Evolutionary conservation across 1,140 invertebrate species (phyloP), one percentile per base, ranked within the genome.

Genomic region (Heliconius nattereri): DNA sequence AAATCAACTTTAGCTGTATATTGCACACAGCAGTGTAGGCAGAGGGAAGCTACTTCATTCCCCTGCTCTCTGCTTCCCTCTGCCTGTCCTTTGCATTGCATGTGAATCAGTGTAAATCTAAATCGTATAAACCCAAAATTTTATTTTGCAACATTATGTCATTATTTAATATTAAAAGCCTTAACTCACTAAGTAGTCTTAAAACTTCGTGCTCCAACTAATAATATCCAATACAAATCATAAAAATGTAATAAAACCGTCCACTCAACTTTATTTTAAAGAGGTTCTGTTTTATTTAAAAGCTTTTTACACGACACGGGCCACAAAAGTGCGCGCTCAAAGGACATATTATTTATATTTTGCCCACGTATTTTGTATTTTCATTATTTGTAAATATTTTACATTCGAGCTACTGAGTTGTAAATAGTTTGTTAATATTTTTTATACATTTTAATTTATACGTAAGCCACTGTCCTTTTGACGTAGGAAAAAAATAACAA

Each of bases 301-400:
- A 71, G 57, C 71, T 77, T 77, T 79, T 73, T 73, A 83, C 82
- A 79, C 82, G 77, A 77, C 66, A 81, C 71, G 75, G 40, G 57
- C 72, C 23, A 71, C 57, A 35, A 78, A 81, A 80, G 81, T 82
- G 74, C 78, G 52, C 76, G 78, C 71, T 81, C 81, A 82, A 84
- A 76, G 79, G 80, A 54, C 73, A 72, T 76, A 85, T 83, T 84
- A 84, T 76, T 83, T 84, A 45, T 45, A 45, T 35, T 84, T 84
- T 75, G 57, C 78, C 75, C 81, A 80, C 78, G 72, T 60, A 70
- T 71, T 82, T 85, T 78, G 23, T 60, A 35, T 35, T 35, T 35
- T 35, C 32, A 35, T 35, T 35, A 35, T 35, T 35, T 7, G 6
- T 71, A 45, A 79, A 79, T 75, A 83, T 81, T 83, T 76, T 73